Evolutionary conservation across 2,888 invertebrate species (phyloP).

Genomic region (Dryomyza anilis): DNA sequence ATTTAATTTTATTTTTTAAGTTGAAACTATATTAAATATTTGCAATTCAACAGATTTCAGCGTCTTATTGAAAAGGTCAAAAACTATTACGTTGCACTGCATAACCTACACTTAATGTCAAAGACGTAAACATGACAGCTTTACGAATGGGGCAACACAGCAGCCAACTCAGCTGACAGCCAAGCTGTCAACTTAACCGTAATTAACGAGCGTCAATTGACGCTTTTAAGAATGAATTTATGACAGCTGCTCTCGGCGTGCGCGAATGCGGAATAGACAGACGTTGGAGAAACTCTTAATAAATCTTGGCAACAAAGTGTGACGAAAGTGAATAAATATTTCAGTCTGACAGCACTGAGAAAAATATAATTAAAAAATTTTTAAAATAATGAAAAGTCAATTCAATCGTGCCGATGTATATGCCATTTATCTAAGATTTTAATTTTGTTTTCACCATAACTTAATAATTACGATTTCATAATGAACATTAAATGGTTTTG

Average conservation of each 20-base stretch:
- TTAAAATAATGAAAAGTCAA: slow-evolving; percentile 6
- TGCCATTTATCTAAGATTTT: too few species aligned
- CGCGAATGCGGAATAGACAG: too few species aligned
- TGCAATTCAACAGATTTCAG: too few species aligned
- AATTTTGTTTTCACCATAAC: too few species aligned
- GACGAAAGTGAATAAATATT: slow-evolving; percentile 14
- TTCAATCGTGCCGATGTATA: slow-evolving; percentile 6
- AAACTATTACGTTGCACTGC: too few species aligned
- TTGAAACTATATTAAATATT: too few species aligned
- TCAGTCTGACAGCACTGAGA: neutral
- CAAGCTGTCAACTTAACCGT: slow-evolving; percentile 35
- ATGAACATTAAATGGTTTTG: too few species aligned
- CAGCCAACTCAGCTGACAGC: slow-evolving; percentile 13
- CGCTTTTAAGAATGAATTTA: slow-evolving; percentile 32
- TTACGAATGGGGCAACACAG: neutral
- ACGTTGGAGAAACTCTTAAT: slow-evolving; percentile 23
- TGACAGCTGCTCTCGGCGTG: slow-evolving; percentile 24
- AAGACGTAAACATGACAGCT: slow-evolving; percentile 17
- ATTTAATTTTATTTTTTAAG: too few species aligned
- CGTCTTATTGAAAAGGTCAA: too few species aligned
- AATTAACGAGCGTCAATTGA: slow-evolving; percentile 35
- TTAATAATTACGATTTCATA: too few species aligned
- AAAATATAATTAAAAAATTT: slow-evolving; percentile 3
- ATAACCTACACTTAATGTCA: too few species aligned
- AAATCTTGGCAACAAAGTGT: slow-evolving; percentile 17